Base-by-base conservation (phyloP, 2,888 invertebrate species). In the Calliopum simillimum region DNA sequence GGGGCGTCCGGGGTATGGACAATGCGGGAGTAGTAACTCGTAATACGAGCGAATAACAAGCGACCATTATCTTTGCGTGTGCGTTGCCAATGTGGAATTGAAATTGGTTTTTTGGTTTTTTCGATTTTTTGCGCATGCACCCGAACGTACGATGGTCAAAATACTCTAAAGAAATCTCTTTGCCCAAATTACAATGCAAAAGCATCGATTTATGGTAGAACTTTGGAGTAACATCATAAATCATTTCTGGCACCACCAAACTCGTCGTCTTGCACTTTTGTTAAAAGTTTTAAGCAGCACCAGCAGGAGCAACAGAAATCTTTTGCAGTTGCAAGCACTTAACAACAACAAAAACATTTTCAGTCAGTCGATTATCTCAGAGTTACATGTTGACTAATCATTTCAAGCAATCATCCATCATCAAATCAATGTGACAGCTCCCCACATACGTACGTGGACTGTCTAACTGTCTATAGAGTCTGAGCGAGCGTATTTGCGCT, bases 201-300 rank as follows among this genome's bases (percentile, higher is more conserved):
- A 33, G 56, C 56, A 58, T 58, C 56, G 25, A 58, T 58, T 58
- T 58, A 58, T 58, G 56, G 53, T 33, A 33, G 56, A n/a, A 33
- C 25, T 33, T 33, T 33, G 41, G 13, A 41, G 25, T 33, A 33
- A 33, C 33, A 58, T 58, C 56, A 58, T 58, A 58, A 58, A 58
- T 58, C 56, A 58, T 33, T n/a, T 25, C 23, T 14, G 2, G 14
- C 23, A 16, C n/a, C 21, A 55, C 5, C 23, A 5, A 19, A 21
- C 55, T n/a, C n/a, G n/a, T 33, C 33, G 5, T 33, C 33, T 6
- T 8, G 8, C 33, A 33, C 33, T 33, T 33, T 58, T 58, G n/a
- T 58, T 58, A n/a, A n/a, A 8, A 33, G 33, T 33, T 33, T 6
- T 33, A 5, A 33, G 33, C 5, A 33, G 8, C 8, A 33, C 3